Conservation (phyloP, 2,113 vertebrate species). For the Mirounga angustirostris region DNA sequence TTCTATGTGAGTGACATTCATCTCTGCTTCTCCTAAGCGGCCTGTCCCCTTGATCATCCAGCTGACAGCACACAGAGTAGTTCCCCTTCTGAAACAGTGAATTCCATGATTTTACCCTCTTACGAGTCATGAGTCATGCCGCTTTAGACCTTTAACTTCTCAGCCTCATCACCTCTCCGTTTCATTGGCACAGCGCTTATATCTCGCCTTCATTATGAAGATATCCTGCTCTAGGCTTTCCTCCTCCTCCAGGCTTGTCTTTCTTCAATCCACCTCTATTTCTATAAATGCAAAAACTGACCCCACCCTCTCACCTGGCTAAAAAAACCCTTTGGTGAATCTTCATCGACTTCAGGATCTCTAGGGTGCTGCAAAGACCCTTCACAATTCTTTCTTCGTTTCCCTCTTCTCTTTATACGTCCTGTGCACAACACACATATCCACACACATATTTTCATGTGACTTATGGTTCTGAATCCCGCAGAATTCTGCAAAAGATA, state of each 20-base stretch:
- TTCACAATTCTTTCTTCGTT: background rate
- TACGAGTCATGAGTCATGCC: fast-evolving
- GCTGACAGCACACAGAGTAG: background rate
- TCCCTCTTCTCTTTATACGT: background rate
- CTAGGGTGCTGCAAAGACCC: too few species aligned
- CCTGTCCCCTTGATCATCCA: background rate
- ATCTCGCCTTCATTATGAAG: background rate
- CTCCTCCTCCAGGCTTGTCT: background rate
- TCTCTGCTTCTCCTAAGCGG: background rate
- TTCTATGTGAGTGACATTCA: background rate
- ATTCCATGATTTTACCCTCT: background rate
- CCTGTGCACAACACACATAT: background rate
- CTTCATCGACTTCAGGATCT: background rate
- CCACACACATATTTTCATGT: background rate
- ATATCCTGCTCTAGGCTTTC: background rate
- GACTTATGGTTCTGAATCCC: background rate
- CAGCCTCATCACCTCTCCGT: background rate
- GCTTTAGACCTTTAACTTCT: background rate
- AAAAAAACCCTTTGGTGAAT: background rate
- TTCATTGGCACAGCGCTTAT: background rate
- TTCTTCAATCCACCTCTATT: background rate
- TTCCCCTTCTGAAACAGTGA: background rate
- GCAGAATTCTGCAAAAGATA: background rate
- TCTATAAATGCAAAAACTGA: background rate
- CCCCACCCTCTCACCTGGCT: background rate